A percentile compares a stretch with the other conserved stretches of the same genome.
phyloP scores from a whole-genome alignment of 2,888 invertebrate species.

The Ochlodes sylvanus region DNA sequence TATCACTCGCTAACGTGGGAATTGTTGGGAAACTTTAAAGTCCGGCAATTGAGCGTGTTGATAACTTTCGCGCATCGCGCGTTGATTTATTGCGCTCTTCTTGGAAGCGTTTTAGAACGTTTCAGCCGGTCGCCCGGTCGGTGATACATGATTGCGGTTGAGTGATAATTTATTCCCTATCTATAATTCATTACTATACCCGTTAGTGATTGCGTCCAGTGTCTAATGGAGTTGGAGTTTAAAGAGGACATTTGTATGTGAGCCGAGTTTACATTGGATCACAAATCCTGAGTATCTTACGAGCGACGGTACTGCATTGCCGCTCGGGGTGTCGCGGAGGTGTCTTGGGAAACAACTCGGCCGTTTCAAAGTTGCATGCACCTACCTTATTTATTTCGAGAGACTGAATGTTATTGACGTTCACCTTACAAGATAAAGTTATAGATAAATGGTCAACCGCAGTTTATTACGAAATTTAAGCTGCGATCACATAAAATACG shows the following conservation, averaged over 20 bases:
- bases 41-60: slow-evolving; percentile 24
- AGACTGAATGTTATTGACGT: slow-evolving; percentile 36
- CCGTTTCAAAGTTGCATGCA: slow-evolving; percentile 15
- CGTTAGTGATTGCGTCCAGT: slow-evolving; percentile 22
- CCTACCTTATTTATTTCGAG: slow-evolving; percentile 25
- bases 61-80: slow-evolving; percentile 30
- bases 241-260: slow-evolving; percentile 25
- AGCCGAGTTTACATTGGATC: slow-evolving; percentile 19
- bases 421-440: slow-evolving; percentile 49
- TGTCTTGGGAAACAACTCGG: slow-evolving; percentile 18
- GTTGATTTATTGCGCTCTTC: slow-evolving; percentile 16
- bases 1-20: slow-evolving; percentile 30
- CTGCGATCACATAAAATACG: background rate
- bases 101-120: slow-evolving; percentile 5
- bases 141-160: slow-evolving; percentile 19
- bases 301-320: background rate
- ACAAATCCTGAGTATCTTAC: slow-evolving; percentile 12
- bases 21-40: slow-evolving; percentile 25
- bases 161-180: slow-evolving; percentile 28
- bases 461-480: slow-evolving; percentile 30
- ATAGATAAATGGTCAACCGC: slow-evolving; percentile 57
- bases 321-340: background rate
- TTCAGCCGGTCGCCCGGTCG: background rate
- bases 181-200: slow-evolving; percentile 31
- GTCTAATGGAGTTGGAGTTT: slow-evolving; percentile 15